Base-by-base conservation (phyloP, 2,797 vertebrate genomes). In the Thalassophryne amazonica region DNA sequence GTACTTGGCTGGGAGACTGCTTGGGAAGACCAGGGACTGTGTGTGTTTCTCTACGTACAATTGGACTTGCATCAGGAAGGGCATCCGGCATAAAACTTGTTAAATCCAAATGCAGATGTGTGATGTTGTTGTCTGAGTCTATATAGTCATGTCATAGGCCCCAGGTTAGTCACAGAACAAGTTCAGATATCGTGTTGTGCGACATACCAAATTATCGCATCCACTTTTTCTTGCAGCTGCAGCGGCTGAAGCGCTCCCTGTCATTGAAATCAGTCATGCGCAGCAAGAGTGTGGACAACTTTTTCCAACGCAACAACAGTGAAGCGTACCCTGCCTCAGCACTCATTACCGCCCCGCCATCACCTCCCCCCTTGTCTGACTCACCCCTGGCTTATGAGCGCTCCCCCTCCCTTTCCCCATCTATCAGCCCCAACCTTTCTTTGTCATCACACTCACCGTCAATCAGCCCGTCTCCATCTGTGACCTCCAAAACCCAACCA, bases 251-350 rank as follows among this genome's bases (percentile, higher is more conserved):
- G 72, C 92, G 94, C 13, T 94, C 94, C 0, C 85, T 96, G 17
- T 97, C 95, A 38, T 92, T 96, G 73, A 95, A 93, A 73, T 92
- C 93, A 1, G 91, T 95, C 57, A 93, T 96, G 60, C 91, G 94
- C 40, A 96, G 94, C 78, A 95, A 94, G 78, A 97, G 95, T 1
- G 58, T 94, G 35, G 95, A 97, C 80, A 96, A 92, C 85, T 94
- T 97, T 73, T 93, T 94, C 80, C 92, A 93, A 55, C 89, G 93
- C 16, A 83, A 85, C 2, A 88, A 90, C 30, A 87, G 87, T 3
- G 93, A 94, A 28, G 52, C 83, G 13, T 91, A 87, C 8, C 74
- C 80, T 11, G 81, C 88, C 5, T 81, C 90, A 0, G 85, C 91
- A 59, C 76, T 92, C 56, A 92, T 91, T 64, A 79, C 88, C 9